These are phyloP conservation scores for Dendrocopos noguchii DNA, from an alignment of 2,113 vertebrate genomes.

Conservation along the genomic window DNA sequence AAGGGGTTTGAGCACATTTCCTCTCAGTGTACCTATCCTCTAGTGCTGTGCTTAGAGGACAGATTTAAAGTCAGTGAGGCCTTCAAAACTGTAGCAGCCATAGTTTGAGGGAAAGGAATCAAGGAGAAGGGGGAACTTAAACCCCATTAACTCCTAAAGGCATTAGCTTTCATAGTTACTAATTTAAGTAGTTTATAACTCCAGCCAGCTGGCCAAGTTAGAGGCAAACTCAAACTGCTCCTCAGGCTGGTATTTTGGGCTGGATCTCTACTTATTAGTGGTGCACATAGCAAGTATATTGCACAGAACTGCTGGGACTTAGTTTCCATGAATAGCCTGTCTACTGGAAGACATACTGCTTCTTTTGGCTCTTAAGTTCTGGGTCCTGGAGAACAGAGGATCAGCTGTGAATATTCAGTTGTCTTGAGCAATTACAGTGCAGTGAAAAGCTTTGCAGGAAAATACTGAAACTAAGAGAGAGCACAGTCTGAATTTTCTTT, in stretches of 20 bases:
- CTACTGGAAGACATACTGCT: neutral
- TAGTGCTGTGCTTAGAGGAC: neutral
- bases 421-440: neutral
- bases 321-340: neutral
- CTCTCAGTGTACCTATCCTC: neutral
- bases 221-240: neutral
- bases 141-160: neutral
- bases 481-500: neutral
- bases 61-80: neutral
- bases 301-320: neutral
- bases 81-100: neutral
- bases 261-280: neutral
- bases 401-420: neutral
- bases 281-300: neutral
- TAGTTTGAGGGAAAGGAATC: neutral
- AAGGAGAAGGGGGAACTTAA: neutral
- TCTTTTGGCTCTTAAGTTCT: neutral
- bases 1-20: neutral
- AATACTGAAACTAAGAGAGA: neutral
- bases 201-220: neutral
- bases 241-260: neutral
- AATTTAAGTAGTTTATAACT: neutral
- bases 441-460: neutral
- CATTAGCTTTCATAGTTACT: slow-evolving; percentile 18
- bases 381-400: neutral